Percentiles rank a stretch among this genome's conserved stretches.
Conservation (phyloP, 2,888 invertebrate species). For the Tetragonisca angustula region DNA sequence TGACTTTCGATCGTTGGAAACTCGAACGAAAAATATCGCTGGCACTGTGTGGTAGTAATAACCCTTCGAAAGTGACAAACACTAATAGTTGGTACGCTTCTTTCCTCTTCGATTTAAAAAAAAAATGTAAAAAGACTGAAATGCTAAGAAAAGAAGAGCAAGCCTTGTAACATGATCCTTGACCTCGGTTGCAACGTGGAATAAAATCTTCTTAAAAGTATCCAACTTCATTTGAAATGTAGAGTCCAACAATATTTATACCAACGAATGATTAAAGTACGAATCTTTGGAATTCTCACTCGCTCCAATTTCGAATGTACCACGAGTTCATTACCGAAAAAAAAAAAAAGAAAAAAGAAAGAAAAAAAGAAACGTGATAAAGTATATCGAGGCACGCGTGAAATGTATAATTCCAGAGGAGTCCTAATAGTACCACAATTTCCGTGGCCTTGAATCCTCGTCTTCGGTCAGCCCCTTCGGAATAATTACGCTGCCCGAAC, state of each 20-base stretch:
- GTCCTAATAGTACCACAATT: neutral
- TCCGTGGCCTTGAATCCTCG: constrained; percentile 20
- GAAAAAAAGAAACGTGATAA: neutral
- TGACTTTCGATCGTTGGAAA: neutral
- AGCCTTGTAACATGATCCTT: no score
- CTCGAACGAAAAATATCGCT: neutral
- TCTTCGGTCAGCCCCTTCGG: constrained; percentile 1
- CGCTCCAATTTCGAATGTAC: neutral
- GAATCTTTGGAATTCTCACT: neutral
- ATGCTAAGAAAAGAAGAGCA: no score
- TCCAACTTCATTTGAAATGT: no score
- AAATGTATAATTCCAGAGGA: neutral
- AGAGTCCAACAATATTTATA: no score
- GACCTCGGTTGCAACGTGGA: no score
- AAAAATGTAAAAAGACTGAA: no score
- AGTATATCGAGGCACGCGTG: neutral
- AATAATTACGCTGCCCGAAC: constrained; percentile 20
- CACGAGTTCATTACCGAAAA: neutral
- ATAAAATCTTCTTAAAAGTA: no score
- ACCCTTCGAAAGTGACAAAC: no score
- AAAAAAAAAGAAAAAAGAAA: no score
- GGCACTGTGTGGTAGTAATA: no score
- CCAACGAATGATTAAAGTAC: neutral
- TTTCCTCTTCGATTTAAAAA: no score
- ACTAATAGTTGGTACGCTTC: no score